Percentiles rank a stretch among this genome's conserved stretches.
Evolutionary conservation across 2,113 vertebrate species (phyloP).

Genomic region (Triplophysa siluroides): DNA sequence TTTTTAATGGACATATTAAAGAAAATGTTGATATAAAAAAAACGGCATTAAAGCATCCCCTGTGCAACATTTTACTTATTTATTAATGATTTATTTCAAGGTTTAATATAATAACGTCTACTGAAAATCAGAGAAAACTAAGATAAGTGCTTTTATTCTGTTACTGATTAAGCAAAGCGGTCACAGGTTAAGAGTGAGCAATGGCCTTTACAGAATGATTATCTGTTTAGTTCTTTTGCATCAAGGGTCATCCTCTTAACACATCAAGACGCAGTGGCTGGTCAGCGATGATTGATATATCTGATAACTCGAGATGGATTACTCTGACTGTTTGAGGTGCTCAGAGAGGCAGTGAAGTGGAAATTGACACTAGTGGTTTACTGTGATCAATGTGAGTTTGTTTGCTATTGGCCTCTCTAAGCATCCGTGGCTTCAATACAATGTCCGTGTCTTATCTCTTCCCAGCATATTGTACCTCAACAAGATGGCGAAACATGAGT

Average conservation of each 20-base stretch:
- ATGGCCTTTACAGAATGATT: conserved; percentile 28
- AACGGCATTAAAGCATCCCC: no score
- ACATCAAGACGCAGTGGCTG: background rate
- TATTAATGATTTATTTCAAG: no score
- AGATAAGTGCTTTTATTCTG: background rate
- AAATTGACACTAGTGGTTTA: conserved; percentile 45
- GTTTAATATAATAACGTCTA: no score
- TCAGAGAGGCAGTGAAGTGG: conserved; percentile 19
- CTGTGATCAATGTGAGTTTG: conserved; percentile 43
- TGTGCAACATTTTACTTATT: no score
- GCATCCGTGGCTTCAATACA: background rate
- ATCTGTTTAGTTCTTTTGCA: background rate
- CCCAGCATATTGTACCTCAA: no score
- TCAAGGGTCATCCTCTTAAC: background rate
- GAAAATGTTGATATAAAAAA: no score
- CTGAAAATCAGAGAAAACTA: no score
- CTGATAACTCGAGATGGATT: conserved; percentile 40
- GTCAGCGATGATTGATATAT: conserved; percentile 32
- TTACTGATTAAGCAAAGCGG: background rate
- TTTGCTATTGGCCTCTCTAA: conserved; percentile 7
- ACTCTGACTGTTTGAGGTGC: conserved; percentile 26
- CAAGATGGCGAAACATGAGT: no score
- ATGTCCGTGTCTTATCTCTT: no score
- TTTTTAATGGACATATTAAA: no score
- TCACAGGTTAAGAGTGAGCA: background rate